A percentile compares a stretch with the other conserved stretches of the same genome.
These are phyloP conservation scores for Trichogramma pretiosum DNA, from an alignment of 1,140 invertebrate species.

Conservation along the genomic window DNA sequence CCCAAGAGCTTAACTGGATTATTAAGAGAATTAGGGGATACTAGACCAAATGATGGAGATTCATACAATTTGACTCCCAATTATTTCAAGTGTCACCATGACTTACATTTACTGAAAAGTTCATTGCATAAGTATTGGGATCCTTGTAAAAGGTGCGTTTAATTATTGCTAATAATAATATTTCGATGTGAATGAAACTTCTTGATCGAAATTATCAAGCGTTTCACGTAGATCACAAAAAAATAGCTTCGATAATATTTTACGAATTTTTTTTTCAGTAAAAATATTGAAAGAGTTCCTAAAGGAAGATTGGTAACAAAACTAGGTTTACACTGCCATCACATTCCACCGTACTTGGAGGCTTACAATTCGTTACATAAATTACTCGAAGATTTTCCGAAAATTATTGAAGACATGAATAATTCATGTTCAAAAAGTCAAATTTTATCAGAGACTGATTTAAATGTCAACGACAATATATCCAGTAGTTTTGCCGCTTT, in stretches of 20 bases:
- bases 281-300: slow-evolving; percentile 34
- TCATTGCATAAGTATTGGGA: slow-evolving; percentile 35
- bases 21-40: slow-evolving; percentile 28
- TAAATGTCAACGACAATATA: slow-evolving; percentile 22
- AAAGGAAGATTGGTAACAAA: slow-evolving; percentile 35
- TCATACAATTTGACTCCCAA: slow-evolving; percentile 40
- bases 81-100: slow-evolving; percentile 31
- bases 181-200: no score
- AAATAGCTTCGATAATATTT: neutral
- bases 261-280: slow-evolving; percentile 28
- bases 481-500: slow-evolving; percentile 38
- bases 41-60: slow-evolving; percentile 26
- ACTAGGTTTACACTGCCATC: slow-evolving; percentile 34
- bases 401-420: slow-evolving; percentile 37
- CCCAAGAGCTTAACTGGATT: slow-evolving; percentile 33
- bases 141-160: slow-evolving; percentile 34
- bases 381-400: slow-evolving; percentile 43
- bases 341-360: slow-evolving; percentile 40
- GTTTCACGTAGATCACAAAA: no score
- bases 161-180: neutral
- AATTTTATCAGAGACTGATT: slow-evolving; percentile 13
- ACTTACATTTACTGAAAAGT: slow-evolving; percentile 32
- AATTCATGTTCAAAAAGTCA: slow-evolving; percentile 24
- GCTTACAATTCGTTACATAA: slow-evolving; percentile 39
- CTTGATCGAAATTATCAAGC: no score